phyloP scores from a whole-genome alignment of 2,797 vertebrate species.

The Muscicapa comitata region DNA sequence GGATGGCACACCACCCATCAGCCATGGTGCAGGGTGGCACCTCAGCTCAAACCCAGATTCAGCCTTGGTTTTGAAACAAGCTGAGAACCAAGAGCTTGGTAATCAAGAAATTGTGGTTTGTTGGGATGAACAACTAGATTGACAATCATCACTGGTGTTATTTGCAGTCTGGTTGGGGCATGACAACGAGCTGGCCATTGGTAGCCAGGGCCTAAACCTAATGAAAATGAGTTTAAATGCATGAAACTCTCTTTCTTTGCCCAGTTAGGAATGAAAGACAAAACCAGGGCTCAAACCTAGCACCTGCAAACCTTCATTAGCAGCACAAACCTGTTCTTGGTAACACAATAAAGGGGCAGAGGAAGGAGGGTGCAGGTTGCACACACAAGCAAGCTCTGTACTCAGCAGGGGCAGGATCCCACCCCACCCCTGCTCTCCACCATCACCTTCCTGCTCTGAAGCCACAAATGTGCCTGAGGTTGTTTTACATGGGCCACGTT shows the following conservation, averaged over 20 bases:
- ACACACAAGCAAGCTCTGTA: background rate
- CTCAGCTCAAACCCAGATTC: background rate
- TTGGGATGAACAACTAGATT: background rate
- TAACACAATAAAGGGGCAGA: background rate
- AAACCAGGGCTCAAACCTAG: background rate
- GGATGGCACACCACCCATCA: background rate
- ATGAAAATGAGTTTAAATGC: background rate
- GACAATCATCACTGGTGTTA: accelerated
- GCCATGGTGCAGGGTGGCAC: background rate
- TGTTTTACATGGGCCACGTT: background rate
- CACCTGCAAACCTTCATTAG: conserved; percentile 1
- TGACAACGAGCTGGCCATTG: background rate
- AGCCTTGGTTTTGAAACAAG: background rate
- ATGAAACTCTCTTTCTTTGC: background rate
- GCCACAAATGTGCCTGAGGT: background rate
- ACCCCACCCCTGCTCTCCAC: background rate
- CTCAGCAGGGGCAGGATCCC: background rate
- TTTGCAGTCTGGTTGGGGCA: background rate
- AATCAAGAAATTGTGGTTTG: background rate
- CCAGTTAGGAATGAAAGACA: background rate
- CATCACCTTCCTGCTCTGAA: background rate
- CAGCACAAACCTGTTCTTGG: background rate
- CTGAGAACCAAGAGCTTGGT: background rate
- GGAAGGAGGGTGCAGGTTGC: background rate
- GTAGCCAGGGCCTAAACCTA: background rate